Percentiles rank a stretch among this genome's conserved stretches.
Evolutionary conservation across 1,140 invertebrate species (phyloP).

Genomic region (Sogatella furcifera): DNA sequence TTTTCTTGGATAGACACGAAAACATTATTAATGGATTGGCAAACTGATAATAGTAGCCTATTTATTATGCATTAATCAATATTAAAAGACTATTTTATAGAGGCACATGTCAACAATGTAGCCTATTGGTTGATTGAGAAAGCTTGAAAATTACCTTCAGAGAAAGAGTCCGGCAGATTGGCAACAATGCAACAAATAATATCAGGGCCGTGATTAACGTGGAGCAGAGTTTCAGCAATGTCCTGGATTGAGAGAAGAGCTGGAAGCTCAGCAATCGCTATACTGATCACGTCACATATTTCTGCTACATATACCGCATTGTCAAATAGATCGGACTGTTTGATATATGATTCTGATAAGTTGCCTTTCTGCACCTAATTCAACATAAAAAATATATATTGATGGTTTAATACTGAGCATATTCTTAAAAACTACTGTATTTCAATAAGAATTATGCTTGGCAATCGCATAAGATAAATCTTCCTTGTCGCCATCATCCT

Average conservation of each 20-base stretch:
- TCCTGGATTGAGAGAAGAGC: constrained; percentile 75
- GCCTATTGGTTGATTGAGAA: not conserved
- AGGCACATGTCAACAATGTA: too few species aligned
- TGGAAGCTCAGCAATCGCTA: constrained; percentile 83
- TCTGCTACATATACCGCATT: constrained; percentile 91
- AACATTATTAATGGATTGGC: too few species aligned
- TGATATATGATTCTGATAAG: constrained; percentile 56
- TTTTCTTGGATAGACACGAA: too few species aligned
- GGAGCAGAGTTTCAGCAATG: constrained; percentile 73
- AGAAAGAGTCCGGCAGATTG: constrained; percentile 88
- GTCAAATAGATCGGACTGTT: constrained; percentile 87
- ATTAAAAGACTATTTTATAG: too few species aligned
- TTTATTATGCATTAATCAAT: too few species aligned
- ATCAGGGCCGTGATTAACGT: constrained; percentile 80
- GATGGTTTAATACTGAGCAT: too few species aligned
- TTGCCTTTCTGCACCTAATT: constrained; percentile 29
- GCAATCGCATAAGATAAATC: too few species aligned
- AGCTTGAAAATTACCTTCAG: constrained; percentile 51
- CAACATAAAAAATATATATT: constrained; percentile 28
- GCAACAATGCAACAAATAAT: constrained; percentile 82
- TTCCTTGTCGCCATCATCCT: too few species aligned
- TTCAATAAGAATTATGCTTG: too few species aligned
- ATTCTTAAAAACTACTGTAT: too few species aligned
- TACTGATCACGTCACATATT: constrained; percentile 89
- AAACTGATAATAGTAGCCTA: too few species aligned